Conservation (phyloP, 2,888 invertebrate species). For the Syritta pipiens region DNA sequence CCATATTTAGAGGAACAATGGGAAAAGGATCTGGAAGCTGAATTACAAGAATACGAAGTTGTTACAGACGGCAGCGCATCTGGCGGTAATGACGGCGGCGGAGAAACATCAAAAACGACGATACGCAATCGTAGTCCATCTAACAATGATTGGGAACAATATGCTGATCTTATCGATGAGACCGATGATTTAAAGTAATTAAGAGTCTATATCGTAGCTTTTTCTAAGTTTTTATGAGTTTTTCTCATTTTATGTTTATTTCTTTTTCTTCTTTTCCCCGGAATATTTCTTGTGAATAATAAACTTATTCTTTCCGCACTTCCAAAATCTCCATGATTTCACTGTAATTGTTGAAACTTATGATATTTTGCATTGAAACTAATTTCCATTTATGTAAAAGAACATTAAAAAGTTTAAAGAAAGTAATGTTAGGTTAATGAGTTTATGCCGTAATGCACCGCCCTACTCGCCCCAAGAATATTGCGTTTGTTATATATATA, state of each 20-base stretch:
- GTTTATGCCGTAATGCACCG: slow-evolving; percentile 53
- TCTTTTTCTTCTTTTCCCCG: slow-evolving; percentile 70
- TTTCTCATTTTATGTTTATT: slow-evolving; percentile 70
- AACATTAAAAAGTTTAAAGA: slow-evolving; percentile 77
- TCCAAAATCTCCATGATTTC: slow-evolving; percentile 13
- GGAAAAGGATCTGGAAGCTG: slow-evolving; percentile 97
- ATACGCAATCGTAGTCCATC: slow-evolving; percentile 76
- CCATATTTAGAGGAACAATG: slow-evolving; percentile 88
- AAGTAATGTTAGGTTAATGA: slow-evolving; percentile 77
- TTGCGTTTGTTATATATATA: neutral
- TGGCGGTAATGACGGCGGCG: slow-evolving; percentile 67
- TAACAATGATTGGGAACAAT: slow-evolving; percentile 79
- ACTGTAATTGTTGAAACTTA: slow-evolving; percentile 10
- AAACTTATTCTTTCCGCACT: slow-evolving; percentile 25
- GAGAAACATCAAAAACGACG: slow-evolving; percentile 75
- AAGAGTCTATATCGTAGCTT: slow-evolving; percentile 80
- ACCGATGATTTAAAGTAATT: slow-evolving; percentile 80
- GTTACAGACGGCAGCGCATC: slow-evolving; percentile 82
- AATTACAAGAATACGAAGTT: slow-evolving; percentile 96
- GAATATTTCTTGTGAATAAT: slow-evolving; percentile 37
- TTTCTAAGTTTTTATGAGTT: slow-evolving; percentile 79
- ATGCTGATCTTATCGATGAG: slow-evolving; percentile 79
- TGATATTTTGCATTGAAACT: slow-evolving; percentile 17
- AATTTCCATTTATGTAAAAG: slow-evolving; percentile 66
- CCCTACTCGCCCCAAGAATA: slow-evolving; percentile 11